Percentiles rank a stretch among this genome's conserved stretches.
Conservation (phyloP, 2,888 invertebrate species). For the Oscheius onirici region DNA sequence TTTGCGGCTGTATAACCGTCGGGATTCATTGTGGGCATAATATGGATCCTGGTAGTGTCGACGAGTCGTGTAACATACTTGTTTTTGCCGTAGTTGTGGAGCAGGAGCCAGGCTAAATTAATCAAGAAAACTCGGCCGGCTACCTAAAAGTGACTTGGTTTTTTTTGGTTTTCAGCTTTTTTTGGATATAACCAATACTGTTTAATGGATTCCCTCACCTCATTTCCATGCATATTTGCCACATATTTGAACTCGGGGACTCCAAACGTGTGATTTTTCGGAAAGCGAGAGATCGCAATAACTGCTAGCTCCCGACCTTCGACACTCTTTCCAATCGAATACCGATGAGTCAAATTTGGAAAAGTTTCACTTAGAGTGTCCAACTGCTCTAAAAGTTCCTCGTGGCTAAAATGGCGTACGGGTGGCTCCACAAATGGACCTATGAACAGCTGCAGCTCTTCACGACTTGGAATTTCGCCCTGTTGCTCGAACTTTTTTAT, state of each 20-base stretch:
- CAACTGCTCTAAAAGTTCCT: too few species aligned
- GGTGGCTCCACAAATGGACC: too few species aligned
- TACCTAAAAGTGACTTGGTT: too few species aligned
- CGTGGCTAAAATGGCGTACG: too few species aligned
- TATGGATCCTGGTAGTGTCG: conserved; percentile 86
- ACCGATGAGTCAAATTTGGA: conserved; percentile 71
- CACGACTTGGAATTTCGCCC: too few species aligned
- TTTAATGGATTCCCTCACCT: conserved; percentile 75
- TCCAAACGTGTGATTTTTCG: conserved; percentile 82
- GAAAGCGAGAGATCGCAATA: conserved; percentile 84
- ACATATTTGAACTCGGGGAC: conserved; percentile 92
- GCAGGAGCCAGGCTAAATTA: conserved; percentile 85
- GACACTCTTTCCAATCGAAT: conserved; percentile 84
- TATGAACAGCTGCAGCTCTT: too few species aligned
- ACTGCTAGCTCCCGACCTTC: conserved; percentile 86
- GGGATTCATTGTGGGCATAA: conserved; percentile 97
- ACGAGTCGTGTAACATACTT: conserved; percentile 82
- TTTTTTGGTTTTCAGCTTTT: too few species aligned
- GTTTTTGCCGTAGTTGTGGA: conserved; percentile 83
- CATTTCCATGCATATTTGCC: conserved; percentile 96
- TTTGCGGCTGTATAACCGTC: conserved; percentile 81
- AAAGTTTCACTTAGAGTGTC: conserved; percentile 46
- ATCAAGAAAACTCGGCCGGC: conserved; percentile 85
- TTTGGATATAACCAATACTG: too few species aligned
- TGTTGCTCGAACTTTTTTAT: too few species aligned